Percentiles rank a stretch among this genome's conserved stretches.
phyloP scores from a whole-genome alignment of 2,888 invertebrate genomes.

The Nebria brevicollis region DNA sequence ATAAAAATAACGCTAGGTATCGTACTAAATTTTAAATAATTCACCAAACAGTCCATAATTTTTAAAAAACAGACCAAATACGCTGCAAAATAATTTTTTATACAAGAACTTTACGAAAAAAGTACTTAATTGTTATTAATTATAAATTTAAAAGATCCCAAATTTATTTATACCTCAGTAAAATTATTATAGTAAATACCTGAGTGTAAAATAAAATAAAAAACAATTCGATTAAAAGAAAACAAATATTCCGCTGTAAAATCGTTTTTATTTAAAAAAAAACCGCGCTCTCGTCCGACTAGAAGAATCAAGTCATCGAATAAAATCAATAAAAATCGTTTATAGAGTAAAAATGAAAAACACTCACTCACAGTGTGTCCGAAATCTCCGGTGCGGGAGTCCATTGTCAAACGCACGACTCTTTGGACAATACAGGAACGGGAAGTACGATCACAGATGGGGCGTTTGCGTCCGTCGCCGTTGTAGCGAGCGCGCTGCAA shows the following conservation, averaged over 20 bases:
- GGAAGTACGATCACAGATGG: background rate
- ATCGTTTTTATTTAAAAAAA: background rate
- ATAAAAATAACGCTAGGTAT: too few relatives aligned
- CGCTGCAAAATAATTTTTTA: too few relatives aligned
- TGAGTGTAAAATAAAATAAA: too few relatives aligned
- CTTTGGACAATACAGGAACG: conserved; percentile 45
- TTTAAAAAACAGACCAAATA: too few relatives aligned
- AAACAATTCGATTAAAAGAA: background rate
- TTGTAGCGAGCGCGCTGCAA: conserved; percentile 29
- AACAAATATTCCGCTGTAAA: background rate
- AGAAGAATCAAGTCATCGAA: background rate
- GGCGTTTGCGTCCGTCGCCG: conserved; percentile 27
- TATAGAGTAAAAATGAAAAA: background rate
- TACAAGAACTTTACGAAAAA: too few relatives aligned
- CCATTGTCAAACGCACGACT: conserved; percentile 59
- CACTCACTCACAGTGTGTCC: conserved; percentile 21
- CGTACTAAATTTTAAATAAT: too few relatives aligned
- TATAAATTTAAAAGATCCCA: too few relatives aligned
- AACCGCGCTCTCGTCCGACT: background rate
- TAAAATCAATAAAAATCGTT: background rate
- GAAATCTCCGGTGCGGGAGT: conserved; percentile 14
- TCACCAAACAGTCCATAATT: too few relatives aligned
- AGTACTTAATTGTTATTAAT: too few relatives aligned
- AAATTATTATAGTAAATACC: too few relatives aligned
- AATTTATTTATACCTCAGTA: too few relatives aligned